Evolutionary conservation across 2,888 invertebrate species (phyloP).

Genomic region (Drosophila dives): DNA sequence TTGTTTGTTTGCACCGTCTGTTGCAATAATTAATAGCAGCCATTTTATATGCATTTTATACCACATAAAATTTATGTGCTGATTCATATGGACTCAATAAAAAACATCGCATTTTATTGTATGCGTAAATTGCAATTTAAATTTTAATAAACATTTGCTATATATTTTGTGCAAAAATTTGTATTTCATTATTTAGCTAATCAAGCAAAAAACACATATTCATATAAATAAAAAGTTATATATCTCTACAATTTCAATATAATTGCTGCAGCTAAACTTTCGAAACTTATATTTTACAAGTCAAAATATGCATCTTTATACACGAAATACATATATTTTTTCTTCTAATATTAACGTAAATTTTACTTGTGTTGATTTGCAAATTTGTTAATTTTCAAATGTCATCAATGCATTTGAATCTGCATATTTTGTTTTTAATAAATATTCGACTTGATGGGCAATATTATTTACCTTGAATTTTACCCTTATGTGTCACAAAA

Average conservation of each 20-base stretch:
- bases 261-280: neutral
- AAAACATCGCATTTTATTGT: slow-evolving; percentile 1
- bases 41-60: slow-evolving; percentile 9
- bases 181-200: neutral
- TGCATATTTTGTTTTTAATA: neutral
- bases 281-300: neutral
- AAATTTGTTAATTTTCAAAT: slow-evolving; percentile 55
- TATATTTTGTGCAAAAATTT: neutral
- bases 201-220: neutral
- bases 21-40: slow-evolving; percentile 38
- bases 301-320: neutral
- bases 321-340: neutral
- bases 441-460: slow-evolving; percentile 30
- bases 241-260: neutral
- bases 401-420: slow-evolving; percentile 42
- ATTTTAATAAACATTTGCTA: too few relatives aligned
- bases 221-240: neutral
- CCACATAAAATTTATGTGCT: neutral
- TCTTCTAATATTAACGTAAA: slow-evolving; percentile 4
- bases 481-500: slow-evolving; percentile 59
- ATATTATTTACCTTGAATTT: slow-evolving; percentile 47
- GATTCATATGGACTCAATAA: slow-evolving; percentile 35
- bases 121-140: neutral
- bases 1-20: slow-evolving; percentile 19
- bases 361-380: neutral